phyloP scores from a whole-genome alignment of 2,113 vertebrate species.

The Bothrops jararaca region DNA sequence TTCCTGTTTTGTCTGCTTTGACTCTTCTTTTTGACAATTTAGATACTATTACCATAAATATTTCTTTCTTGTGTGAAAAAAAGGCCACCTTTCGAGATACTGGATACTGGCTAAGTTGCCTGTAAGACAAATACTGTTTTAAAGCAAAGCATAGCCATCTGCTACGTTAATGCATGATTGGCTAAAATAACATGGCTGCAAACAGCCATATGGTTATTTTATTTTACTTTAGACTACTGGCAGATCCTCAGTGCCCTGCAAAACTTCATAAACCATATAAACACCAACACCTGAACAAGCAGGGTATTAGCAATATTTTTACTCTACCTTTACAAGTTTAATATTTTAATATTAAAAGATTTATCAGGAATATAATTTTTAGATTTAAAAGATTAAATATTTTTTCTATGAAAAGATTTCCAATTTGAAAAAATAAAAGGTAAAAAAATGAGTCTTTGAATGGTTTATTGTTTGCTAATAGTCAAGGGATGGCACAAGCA shows the following conservation, averaged over 20 bases:
- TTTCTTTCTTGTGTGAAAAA: constrained; percentile 18
- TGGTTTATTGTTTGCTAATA: background rate
- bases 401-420: background rate
- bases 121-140: constrained; percentile 9
- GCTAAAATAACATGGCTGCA: constrained; percentile 38
- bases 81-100: background rate
- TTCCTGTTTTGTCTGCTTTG: background rate
- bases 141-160: constrained; percentile 55
- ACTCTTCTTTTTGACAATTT: background rate
- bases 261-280: constrained; percentile 34
- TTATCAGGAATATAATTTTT: background rate
- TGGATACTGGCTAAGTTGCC: constrained; percentile 35
- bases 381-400: background rate
- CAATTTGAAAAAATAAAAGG: background rate
- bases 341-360: background rate
- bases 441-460: background rate
- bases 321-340: background rate
- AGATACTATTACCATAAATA: background rate
- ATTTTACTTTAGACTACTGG: constrained; percentile 31
- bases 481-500: accelerated
- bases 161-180: constrained; percentile 32
- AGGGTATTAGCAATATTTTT: constrained; percentile 34
- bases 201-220: constrained; percentile 27
- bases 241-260: background rate
- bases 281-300: constrained; percentile 39